Evolutionary conservation across 2,888 invertebrate species (phyloP).

Genomic region (Hymenopus coronatus): DNA sequence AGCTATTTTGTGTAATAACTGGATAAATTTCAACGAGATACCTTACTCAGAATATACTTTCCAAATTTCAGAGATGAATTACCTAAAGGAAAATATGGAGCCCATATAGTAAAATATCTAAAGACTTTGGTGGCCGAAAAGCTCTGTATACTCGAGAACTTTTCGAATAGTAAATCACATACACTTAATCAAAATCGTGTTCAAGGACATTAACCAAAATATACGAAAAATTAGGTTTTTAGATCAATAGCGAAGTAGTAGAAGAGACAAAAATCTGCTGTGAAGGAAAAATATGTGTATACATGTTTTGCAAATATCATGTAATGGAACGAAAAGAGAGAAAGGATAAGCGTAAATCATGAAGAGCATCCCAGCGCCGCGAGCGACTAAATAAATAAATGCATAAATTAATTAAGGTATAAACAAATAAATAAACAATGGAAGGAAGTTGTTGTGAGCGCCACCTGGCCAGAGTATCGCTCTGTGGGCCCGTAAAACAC

Average conservation of each 20-base stretch:
- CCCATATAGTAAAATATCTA: too few species aligned
- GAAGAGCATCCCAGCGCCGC: not conserved
- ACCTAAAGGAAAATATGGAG: too few species aligned
- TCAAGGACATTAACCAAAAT: not conserved
- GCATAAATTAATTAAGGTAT: not conserved
- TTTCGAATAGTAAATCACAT: too few species aligned
- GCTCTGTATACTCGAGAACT: too few species aligned
- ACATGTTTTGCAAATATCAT: not conserved
- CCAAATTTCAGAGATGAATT: too few species aligned
- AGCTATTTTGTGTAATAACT: too few species aligned
- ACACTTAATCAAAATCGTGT: not conserved
- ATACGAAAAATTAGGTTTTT: not conserved
- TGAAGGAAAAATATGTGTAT: not conserved
- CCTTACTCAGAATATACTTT: too few species aligned
- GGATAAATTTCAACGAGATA: too few species aligned
- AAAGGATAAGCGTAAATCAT: not conserved
- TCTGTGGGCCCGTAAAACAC: slow-evolving; percentile 11
- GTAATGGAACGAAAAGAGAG: not conserved
- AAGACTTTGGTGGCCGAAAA: too few species aligned
- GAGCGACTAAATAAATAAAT: not conserved
- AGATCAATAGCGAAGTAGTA: not conserved
- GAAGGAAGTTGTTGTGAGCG: not conserved
- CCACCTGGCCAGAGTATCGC: not conserved
- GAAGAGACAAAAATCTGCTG: not conserved
- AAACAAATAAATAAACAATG: not conserved